Base-by-base conservation (phyloP, 2,113 vertebrate genomes). In the Aix galericulata region DNA sequence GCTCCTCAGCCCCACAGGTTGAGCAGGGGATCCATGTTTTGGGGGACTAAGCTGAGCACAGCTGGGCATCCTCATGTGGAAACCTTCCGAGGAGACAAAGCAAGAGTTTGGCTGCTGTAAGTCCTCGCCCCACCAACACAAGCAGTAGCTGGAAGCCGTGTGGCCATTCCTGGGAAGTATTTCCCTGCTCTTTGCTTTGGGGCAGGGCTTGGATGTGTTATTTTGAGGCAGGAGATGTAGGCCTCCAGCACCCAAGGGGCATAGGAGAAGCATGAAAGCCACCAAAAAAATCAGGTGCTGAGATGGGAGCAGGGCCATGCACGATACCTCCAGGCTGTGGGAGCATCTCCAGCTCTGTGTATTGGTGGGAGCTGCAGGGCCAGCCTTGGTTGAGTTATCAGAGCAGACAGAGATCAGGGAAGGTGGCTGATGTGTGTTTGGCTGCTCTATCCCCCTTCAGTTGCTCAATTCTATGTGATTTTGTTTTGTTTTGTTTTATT, bases 71-170 rank as follows among this genome's bases (percentile, higher is more conserved):
- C 25, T 5, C 17, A 42, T 67, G 8, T 34, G 76, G 38, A 7
- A 67, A 9, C 3, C 34, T 76, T 36, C 2, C 7, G 17, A 68
- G 64, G 80, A 18, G 36, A 38, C 17, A 27, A 29, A 60, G 44
- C 1, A 1, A 68, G 44, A 59, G 27, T 44, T 16, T 0, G 0
- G 18, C 56, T 75, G 58, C 73, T 59, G 63, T 7, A 32, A 40
- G 71, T 6, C 2, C 0, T 9, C 48, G 58, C 3, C 16, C 53
- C 8, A 2, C 0, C 1, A 1, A 23, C 0, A 1, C 1, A 9
- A 59, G 38, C 0, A 0, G 18, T 1, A 50, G 69, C 64, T 10
- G 56, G 55, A 38, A 42, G 13, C 14, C 0, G 0, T 13, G 3
- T 0, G 2, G 22, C 26, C 1, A 0, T 21, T 46, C 36, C 62